Conservation (phyloP, 2,113 vertebrate genomes). For the Heterochromis multidens region DNA sequence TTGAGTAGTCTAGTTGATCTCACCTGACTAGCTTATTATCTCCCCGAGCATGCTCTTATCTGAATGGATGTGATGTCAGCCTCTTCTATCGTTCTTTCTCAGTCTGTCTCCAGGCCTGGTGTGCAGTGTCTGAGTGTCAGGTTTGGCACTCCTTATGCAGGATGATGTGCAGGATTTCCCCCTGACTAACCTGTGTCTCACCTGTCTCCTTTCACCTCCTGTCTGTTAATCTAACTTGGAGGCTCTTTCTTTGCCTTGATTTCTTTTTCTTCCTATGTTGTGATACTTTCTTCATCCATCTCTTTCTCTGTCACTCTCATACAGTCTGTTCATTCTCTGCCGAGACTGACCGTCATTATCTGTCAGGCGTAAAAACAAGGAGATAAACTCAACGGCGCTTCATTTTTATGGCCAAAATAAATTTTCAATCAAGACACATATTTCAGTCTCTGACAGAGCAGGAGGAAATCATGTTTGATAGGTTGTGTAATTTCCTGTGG, state of each 20-base stretch:
- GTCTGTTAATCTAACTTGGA: background rate
- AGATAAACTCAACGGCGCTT: background rate
- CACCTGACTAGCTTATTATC: constrained; percentile 25
- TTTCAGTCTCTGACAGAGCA: background rate
- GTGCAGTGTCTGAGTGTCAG: background rate
- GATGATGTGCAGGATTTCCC: constrained; percentile 7
- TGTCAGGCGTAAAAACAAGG: background rate
- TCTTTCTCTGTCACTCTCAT: background rate
- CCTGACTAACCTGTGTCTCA: background rate
- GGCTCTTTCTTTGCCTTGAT: background rate
- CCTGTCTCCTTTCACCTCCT: background rate
- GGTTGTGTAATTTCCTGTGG: constrained; percentile 28
- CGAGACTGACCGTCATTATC: background rate
- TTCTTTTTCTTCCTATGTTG: background rate
- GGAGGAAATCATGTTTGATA: constrained; percentile 40
- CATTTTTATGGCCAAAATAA: constrained; percentile 9
- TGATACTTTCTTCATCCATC: background rate
- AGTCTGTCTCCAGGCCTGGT: constrained; percentile 10
- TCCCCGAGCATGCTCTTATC: constrained; percentile 32
- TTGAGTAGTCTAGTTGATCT: constrained; percentile 17
- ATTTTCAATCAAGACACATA: constrained; percentile 22
- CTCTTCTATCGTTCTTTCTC: constrained; percentile 33
- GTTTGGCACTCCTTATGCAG: background rate
- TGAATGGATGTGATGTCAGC: constrained; percentile 39
- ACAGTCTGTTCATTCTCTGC: background rate